A percentile compares a stretch with the other conserved stretches of the same genome.
These are phyloP conservation scores for Pseudomugil gertrudae DNA, from an alignment of 2,797 vertebrate genomes.

Conservation along the genomic window DNA sequence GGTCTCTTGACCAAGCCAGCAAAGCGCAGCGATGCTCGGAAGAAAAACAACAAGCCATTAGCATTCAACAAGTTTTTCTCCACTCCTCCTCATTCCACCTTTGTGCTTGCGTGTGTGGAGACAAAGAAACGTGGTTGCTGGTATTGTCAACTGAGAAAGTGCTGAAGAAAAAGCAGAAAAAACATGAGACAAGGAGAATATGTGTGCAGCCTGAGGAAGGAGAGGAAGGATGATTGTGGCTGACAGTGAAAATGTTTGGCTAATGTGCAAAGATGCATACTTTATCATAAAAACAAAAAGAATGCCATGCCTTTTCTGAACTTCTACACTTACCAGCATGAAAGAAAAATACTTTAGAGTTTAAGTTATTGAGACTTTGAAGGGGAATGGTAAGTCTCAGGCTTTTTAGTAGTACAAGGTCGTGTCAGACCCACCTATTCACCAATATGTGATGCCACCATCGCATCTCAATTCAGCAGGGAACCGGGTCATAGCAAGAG, in stretches of 20 bases:
- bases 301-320: slow-evolving; percentile 21
- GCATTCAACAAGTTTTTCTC: slow-evolving; percentile 67
- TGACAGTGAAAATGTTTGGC: slow-evolving; percentile 23
- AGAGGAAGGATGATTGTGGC: slow-evolving; percentile 27
- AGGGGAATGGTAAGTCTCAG: slow-evolving; percentile 5
- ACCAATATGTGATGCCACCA: neutral
- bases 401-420: slow-evolving; percentile 21
- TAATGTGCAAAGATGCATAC: neutral
- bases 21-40: slow-evolving; percentile 15
- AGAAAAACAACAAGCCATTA: slow-evolving; percentile 60
- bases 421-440: slow-evolving; percentile 23
- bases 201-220: slow-evolving; percentile 52
- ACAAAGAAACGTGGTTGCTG: slow-evolving; percentile 38
- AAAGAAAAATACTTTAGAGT: slow-evolving; percentile 18
- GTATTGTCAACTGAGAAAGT: slow-evolving; percentile 63
- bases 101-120: slow-evolving; percentile 28
- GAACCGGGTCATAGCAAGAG: slow-evolving; percentile 56
- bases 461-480: slow-evolving; percentile 44
- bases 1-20: slow-evolving; percentile 36
- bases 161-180: slow-evolving; percentile 50
- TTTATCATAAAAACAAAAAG: too few species aligned
- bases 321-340: slow-evolving; percentile 38
- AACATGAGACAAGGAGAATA: slow-evolving; percentile 54
- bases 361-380: slow-evolving; percentile 18
- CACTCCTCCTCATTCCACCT: slow-evolving; percentile 63